phyloP scores from a whole-genome alignment of 2,888 invertebrate genomes.

The Eristalis intricaria region DNA sequence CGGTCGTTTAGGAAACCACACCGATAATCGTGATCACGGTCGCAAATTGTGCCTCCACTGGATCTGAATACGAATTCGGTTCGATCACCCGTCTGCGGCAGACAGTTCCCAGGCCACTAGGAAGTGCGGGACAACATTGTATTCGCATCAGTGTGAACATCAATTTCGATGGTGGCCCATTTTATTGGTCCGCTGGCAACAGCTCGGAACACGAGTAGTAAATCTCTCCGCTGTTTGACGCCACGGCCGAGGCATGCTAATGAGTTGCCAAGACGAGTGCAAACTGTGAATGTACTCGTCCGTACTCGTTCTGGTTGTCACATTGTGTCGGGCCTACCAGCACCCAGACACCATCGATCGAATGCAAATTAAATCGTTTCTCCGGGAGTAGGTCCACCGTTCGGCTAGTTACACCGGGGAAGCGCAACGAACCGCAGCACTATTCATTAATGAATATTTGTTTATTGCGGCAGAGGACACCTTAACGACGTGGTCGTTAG shows the following conservation, averaged over 20 bases:
- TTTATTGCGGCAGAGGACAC: conserved; percentile 21
- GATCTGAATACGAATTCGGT: conserved; percentile 21
- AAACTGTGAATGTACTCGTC: conserved; percentile 23
- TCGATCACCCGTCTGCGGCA: neutral
- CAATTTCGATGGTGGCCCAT: conserved; percentile 27
- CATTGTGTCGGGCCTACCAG: conserved; percentile 22
- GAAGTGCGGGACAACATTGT: neutral
- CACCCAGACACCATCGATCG: conserved; percentile 43
- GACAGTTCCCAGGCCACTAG: neutral
- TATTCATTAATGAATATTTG: conserved; percentile 60
- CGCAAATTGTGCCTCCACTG: conserved; percentile 44
- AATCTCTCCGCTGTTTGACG: conserved; percentile 26
- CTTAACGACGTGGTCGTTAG: neutral
- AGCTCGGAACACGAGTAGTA: neutral
- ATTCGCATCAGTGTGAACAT: conserved; percentile 34
- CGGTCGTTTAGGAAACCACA: conserved; percentile 27
- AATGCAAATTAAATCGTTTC: conserved; percentile 62
- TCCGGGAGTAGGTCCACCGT: neutral
- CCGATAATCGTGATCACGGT: conserved; percentile 44
- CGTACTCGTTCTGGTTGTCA: neutral
- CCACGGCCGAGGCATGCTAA: conserved; percentile 51
- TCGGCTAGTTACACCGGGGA: neutral
- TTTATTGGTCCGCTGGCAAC: conserved; percentile 7
- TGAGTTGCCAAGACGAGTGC: conserved; percentile 12
- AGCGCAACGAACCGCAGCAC: neutral